Evolutionary conservation across 2,888 invertebrate genomes (phyloP), one percentile per base, ranked within the genome.

Genomic region (Chloromyia formosa): DNA sequence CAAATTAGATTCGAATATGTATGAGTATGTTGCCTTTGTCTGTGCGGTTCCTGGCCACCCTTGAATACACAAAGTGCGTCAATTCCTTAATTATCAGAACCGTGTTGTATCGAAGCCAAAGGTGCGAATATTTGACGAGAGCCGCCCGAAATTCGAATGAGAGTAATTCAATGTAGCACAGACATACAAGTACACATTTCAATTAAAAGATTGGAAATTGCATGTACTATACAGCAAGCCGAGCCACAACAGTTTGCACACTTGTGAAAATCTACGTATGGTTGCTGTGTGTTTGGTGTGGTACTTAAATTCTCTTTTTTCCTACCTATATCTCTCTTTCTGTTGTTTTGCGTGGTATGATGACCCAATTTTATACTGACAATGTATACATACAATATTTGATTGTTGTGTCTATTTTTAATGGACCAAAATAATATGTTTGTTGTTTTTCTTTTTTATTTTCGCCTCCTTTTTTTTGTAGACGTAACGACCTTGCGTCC

Each of bases 401-500:
- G 20, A 7, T 18, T 18, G 10, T n/a, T 10, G 22, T 18, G 10
- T 56, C 56, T 56, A 56, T 56, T 56, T 56, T 56, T 56, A 20
- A 56, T 56, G 56, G 22, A 20, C 18, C 56, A 56, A 56, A 56
- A 56, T 56, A 56, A 56, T 20, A 56, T 49, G 12, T n/a, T 49
- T 49, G 49, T 49, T 49, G 12, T 49, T 49, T n/a, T 49, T 49
- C 5, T 12, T 2, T n/a, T 1, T 49, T 49, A 5, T n/a, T 12
- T 12, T n/a, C 14, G 10, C 3, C 2, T 49, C 2, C 49, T n/a
- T 49, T 49, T 35, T 49, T n/a, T n/a, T 49, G 3, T 12, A 49
- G 49, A n/a, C 49, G 49, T 7, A 49, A 56, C 56, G 56, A 20
- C 56, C 56, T 56, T 56, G 56, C 10, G 16, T 56, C 18, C 20